Evolutionary conservation across 2,888 invertebrate genomes (phyloP).

Genomic region (Strigamia maritima): DNA sequence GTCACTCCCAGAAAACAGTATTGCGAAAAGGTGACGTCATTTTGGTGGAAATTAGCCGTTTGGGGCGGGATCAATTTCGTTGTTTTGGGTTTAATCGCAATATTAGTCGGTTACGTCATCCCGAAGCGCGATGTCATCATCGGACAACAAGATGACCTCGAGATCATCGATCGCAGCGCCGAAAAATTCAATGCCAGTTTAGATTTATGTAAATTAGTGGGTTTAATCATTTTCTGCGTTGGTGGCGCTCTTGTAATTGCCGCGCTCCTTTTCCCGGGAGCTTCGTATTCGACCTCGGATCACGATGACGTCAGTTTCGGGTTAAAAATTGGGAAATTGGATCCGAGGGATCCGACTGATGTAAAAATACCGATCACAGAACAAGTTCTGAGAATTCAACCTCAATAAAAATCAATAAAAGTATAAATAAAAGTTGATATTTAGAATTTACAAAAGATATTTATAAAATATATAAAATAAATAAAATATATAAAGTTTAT

Average conservation of each 20-base stretch:
- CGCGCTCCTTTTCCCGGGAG: slow-evolving; percentile 55
- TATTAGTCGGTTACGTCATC: slow-evolving; percentile 56
- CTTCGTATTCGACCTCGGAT: slow-evolving; percentile 47
- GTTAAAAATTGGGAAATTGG: background rate
- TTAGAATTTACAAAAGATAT: background rate
- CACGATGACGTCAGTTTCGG: background rate
- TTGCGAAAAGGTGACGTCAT: slow-evolving; percentile 45
- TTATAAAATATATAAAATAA: no score
- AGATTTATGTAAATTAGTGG: slow-evolving; percentile 55
- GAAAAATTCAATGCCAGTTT: slow-evolving; percentile 54
- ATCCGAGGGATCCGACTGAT: background rate
- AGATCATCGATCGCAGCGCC: slow-evolving; percentile 52
- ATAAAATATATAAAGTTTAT: no score
- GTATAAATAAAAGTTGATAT: background rate
- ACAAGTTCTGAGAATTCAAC: background rate
- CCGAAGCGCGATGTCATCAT: slow-evolving; percentile 52
- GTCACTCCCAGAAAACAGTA: slow-evolving; percentile 49
- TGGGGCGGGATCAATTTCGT: slow-evolving; percentile 56
- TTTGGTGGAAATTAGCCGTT: slow-evolving; percentile 54
- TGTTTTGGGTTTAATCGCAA: slow-evolving; percentile 54
- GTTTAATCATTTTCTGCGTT: slow-evolving; percentile 55
- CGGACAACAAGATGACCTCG: slow-evolving; percentile 50
- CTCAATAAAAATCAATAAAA: background rate
- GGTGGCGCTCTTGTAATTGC: slow-evolving; percentile 55
- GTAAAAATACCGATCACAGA: background rate